Evolutionary conservation across 37 sponge, comb jelly and placozoan species (phyloP).

Genomic region (Bolinopsis microptera): DNA sequence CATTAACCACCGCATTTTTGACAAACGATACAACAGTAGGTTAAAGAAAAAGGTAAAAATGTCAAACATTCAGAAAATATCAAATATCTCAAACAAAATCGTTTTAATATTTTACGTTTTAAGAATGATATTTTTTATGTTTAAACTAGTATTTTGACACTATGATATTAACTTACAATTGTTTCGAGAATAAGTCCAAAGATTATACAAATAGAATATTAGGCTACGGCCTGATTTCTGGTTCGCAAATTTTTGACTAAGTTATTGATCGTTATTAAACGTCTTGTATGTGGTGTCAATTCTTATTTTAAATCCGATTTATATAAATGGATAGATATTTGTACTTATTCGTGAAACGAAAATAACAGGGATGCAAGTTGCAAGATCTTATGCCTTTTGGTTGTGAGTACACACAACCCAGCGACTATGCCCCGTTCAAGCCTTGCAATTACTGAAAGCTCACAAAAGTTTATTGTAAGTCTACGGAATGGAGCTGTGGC

Average conservation of each 20-base stretch:
- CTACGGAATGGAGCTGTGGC: too few relatives aligned
- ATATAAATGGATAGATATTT: not conserved
- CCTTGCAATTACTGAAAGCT: too few relatives aligned
- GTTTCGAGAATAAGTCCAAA: not conserved
- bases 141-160: not conserved
- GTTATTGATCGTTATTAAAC: not conserved
- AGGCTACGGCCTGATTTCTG: not conserved
- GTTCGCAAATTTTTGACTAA: not conserved
- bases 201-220: not conserved
- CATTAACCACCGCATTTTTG: too few relatives aligned
- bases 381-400: too few relatives aligned
- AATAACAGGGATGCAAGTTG: too few relatives aligned
- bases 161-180: not conserved
- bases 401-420: too few relatives aligned
- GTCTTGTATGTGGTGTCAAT: not conserved
- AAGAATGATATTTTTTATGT: not conserved
- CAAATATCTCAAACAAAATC: not conserved
- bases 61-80: not conserved
- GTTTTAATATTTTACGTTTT: not conserved
- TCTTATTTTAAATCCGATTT: not conserved
- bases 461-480: too few relatives aligned
- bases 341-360: too few relatives aligned
- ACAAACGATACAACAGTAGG: too few relatives aligned
- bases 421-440: too few relatives aligned
- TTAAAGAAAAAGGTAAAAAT: not conserved